Conservation (phyloP, 2,888 invertebrate genomes). For the Phlogophora meticulosa region DNA sequence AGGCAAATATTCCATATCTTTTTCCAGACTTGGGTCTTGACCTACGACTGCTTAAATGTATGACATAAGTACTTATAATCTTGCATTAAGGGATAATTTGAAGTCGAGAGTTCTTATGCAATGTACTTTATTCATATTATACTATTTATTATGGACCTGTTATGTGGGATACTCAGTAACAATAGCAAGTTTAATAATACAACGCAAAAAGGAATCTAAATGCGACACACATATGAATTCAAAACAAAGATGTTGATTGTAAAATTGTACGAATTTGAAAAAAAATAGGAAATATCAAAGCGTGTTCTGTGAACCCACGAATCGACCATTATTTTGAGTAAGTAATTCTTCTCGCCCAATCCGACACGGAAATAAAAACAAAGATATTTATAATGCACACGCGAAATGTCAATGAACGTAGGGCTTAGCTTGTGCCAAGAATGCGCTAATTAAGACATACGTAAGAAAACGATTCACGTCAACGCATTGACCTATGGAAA, state of each 20-base stretch:
- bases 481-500: slow-evolving; percentile 46
- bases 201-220: background rate
- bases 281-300: slow-evolving; percentile 17
- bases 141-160: no score
- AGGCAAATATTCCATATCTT: background rate
- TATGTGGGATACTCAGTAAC: background rate
- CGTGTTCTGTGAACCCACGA: slow-evolving; percentile 24
- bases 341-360: slow-evolving; percentile 40
- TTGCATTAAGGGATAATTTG: background rate
- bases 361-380: slow-evolving; percentile 63
- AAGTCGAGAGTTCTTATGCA: background rate
- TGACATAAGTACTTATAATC: no score
- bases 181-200: background rate
- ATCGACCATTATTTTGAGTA: slow-evolving; percentile 53
- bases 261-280: background rate
- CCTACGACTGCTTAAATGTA: background rate
- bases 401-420: slow-evolving; percentile 74
- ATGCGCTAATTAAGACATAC: slow-evolving; percentile 58
- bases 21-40: background rate
- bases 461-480: slow-evolving; percentile 55
- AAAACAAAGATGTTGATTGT: background rate
- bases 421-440: slow-evolving; percentile 67
- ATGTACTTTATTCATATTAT: background rate
- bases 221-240: background rate
- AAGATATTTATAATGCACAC: slow-evolving; percentile 62